Evolutionary conservation across 2,797 vertebrate species (phyloP).

Genomic region (Chelidonichthys spinosus): DNA sequence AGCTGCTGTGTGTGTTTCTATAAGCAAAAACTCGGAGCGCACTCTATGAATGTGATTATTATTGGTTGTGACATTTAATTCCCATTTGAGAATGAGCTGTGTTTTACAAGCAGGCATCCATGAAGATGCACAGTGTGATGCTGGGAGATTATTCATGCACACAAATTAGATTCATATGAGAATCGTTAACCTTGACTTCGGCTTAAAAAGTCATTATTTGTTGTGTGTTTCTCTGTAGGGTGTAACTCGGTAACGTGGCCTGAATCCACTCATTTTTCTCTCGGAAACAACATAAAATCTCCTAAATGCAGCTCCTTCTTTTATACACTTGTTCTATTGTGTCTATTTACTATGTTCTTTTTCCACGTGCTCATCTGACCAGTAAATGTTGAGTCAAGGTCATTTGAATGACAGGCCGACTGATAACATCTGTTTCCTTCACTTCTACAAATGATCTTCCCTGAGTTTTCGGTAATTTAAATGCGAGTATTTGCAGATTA

Average conservation of each 20-base stretch:
- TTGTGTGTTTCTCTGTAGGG: conserved; percentile 11
- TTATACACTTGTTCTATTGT: not conserved
- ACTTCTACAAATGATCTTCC: not conserved
- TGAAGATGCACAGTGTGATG: conserved; percentile 33
- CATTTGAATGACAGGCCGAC: conserved; percentile 6
- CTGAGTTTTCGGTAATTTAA: not conserved
- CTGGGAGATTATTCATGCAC: conserved; percentile 41
- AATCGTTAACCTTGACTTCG: conserved; percentile 34
- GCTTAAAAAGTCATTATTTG: conserved; percentile 20
- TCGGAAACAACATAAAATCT: not conserved
- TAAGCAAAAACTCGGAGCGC: conserved; percentile 13
- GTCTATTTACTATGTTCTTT: conserved; percentile 1
- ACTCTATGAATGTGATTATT: conserved; percentile 36
- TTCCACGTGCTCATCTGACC: not conserved
- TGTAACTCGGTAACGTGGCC: conserved; percentile 24
- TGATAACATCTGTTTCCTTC: not conserved
- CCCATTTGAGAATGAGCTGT: conserved; percentile 41
- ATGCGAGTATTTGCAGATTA: conserved; percentile 14
- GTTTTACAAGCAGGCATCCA: conserved; percentile 33
- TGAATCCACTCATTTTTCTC: conserved; percentile 11
- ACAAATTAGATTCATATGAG: conserved; percentile 28
- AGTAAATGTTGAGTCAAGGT: conserved; percentile 22
- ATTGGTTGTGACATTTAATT: conserved; percentile 65
- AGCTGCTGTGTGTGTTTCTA: not conserved
- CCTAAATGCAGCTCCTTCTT: conserved; percentile 18